Evolutionary conservation across 2,797 vertebrate species (phyloP), one percentile per base, ranked within the genome.

Genomic region (Lophius americanus): DNA sequence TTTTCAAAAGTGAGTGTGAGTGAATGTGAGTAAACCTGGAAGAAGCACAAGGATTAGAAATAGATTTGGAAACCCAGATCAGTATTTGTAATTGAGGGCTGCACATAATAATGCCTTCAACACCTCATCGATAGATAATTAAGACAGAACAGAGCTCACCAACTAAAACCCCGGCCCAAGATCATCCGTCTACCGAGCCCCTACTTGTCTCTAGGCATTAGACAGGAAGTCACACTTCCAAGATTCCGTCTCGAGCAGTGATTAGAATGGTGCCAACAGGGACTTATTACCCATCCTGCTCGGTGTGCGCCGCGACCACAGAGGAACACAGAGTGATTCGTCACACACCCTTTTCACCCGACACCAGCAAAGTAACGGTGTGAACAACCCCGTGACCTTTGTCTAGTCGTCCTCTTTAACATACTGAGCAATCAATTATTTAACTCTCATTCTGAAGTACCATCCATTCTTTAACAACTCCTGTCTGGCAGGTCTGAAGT

Each of bases 221-320:
- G 81, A 79, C 70, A 79, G 79, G 78, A 82, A 80, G 79, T 51
- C 67, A 62, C 66, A 70, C 79, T 82, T 86, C 82, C 70, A 88
- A 86, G 76, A 80, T 72, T 63, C 56, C 68, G 79, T 75, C 70
- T 79, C 36, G 80, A 76, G 85, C 85, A 83, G 72, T 74, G 80
- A 88, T 90, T 88, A 85, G 82, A 70, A 78, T 48, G 74, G 82
- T 81, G 75, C 54, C 76, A 60, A 70, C 78, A 58, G 85, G 62
- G 84, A 82, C 59, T 75, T 75, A 82, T 86, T 85, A 88, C 76
- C 67, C 60, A 56, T 60, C 67, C 68, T 62, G 69, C 60, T 82
- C 69, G 76, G 76, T 75, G 65, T 73, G 74, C 80, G 78, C 64
- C 61, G 64, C 76, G 79, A 81, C 76, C 76, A 57, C 56, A 47